A percentile compares a stretch with the other conserved stretches of the same genome.
Evolutionary conservation across 2,888 invertebrate genomes (phyloP).

Genomic region (Phyto melanocephala): DNA sequence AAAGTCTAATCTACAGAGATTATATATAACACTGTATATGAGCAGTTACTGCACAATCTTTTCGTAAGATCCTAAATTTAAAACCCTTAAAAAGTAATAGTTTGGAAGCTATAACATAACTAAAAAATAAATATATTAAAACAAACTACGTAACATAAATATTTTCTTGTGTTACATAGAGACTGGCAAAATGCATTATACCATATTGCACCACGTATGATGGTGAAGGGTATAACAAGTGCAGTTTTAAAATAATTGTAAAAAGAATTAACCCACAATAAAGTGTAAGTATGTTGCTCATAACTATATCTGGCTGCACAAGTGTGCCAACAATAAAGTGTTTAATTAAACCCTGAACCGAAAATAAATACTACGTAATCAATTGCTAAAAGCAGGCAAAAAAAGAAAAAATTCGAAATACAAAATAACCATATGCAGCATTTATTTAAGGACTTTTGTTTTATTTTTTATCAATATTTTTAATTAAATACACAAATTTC

Average conservation of each 20-base stretch:
- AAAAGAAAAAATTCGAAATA: not conserved
- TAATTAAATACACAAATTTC: constrained; percentile 7
- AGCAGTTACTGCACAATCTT: too few species aligned
- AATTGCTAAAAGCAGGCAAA: not conserved
- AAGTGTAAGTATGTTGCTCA: not conserved
- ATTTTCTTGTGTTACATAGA: too few species aligned
- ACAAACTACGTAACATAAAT: too few species aligned
- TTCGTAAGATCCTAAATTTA: too few species aligned
- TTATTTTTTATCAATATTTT: constrained; percentile 20
- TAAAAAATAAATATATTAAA: too few species aligned
- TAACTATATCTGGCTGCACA: too few species aligned
- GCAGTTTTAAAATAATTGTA: constrained; percentile 9
- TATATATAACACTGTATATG: too few species aligned
- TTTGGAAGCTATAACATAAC: too few species aligned
- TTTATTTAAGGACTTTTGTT: constrained; percentile 13
- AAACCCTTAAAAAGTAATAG: too few species aligned
- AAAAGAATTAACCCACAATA: constrained; percentile 10
- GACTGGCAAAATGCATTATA: too few species aligned
- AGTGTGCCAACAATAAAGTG: constrained; percentile 45
- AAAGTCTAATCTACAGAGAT: too few species aligned
- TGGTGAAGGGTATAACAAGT: not conserved
- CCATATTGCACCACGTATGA: too few species aligned
- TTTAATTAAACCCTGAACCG: constrained; percentile 42
- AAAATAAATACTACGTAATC: constrained; percentile 16
- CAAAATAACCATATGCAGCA: constrained; percentile 1